A percentile compares a stretch with the other conserved stretches of the same genome.
These are phyloP conservation scores for Neopipo cinnamomea DNA, from an alignment of 2,113 vertebrate genomes.

Conservation along the genomic window DNA sequence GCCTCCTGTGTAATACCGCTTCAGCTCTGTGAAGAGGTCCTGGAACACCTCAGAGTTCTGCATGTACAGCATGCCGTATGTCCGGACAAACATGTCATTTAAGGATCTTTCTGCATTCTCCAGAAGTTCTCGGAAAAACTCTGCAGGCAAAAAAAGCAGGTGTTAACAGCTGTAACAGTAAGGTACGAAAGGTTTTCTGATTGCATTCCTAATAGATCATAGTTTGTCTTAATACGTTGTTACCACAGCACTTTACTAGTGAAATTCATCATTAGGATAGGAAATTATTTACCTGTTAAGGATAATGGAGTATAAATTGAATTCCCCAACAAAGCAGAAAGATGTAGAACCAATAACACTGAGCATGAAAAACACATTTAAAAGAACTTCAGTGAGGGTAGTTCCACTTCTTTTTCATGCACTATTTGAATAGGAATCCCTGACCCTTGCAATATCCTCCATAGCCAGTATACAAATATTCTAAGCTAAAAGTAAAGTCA, in stretches of 20 bases:
- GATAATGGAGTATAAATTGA: neutral
- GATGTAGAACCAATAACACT: neutral
- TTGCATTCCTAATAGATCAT: neutral
- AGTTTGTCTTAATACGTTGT: neutral
- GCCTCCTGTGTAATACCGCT: constrained; percentile 93
- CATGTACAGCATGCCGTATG: constrained; percentile 91
- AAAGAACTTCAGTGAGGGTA: neutral
- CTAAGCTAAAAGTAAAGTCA: neutral
- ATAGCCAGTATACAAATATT: neutral
- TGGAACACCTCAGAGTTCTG: constrained; percentile 96
- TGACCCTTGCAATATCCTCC: neutral
- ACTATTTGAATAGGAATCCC: neutral
- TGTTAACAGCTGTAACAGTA: neutral
- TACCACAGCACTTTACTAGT: neutral
- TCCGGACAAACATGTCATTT: constrained; percentile 90
- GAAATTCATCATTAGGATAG: neutral
- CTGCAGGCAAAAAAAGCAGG: constrained; percentile 68
- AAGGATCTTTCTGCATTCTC: constrained; percentile 93
- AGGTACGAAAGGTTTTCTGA: neutral
- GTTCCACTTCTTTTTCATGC: neutral
- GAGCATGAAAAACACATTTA: neutral
- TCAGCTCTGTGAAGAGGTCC: constrained; percentile 93
- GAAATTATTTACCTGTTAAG: too few species aligned
- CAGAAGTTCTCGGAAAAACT: constrained; percentile 96
- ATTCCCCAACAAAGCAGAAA: neutral